Evolutionary conservation across 2,888 invertebrate genomes (phyloP).

Genomic region (Neoitamus cyanurus): DNA sequence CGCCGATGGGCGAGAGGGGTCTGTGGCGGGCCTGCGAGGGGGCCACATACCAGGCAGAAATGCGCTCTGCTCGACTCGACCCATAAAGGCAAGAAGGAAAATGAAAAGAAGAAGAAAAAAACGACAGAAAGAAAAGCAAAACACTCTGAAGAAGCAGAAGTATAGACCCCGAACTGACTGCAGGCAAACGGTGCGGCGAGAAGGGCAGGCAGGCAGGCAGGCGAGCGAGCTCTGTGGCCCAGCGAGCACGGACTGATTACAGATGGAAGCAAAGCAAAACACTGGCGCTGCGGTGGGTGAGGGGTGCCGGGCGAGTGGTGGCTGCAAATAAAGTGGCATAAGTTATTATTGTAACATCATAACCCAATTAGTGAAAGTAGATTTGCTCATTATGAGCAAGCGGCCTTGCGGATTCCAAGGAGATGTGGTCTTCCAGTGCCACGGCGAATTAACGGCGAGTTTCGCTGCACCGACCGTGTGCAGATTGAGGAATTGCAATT

Average conservation of each 20-base stretch:
- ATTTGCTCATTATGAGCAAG: slow-evolving; percentile 37
- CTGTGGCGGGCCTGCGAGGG: background rate
- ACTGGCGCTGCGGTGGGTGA: background rate
- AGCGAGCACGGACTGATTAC: slow-evolving; percentile 1
- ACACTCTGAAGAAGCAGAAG: slow-evolving; percentile 3
- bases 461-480: background rate
- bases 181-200: background rate
- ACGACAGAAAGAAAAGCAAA: slow-evolving; percentile 1
- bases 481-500: no score
- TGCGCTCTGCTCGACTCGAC: slow-evolving; percentile 34
- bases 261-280: background rate
- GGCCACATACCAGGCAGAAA: background rate
- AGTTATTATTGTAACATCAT: slow-evolving; percentile 41
- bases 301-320: background rate
- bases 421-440: background rate
- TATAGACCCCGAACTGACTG: background rate
- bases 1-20: background rate
- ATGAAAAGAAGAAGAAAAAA: background rate
- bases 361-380: slow-evolving; percentile 46
- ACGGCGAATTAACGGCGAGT: background rate
- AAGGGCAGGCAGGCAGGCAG: background rate
- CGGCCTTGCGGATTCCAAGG: slow-evolving; percentile 26
- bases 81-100: slow-evolving; percentile 31
- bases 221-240: no score
- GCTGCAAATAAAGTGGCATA: slow-evolving; percentile 33